Percentiles rank a stretch among this genome's conserved stretches.
These are phyloP conservation scores for Platanista minor DNA, from an alignment of 2,113 vertebrate species.

Conservation along the genomic window DNA sequence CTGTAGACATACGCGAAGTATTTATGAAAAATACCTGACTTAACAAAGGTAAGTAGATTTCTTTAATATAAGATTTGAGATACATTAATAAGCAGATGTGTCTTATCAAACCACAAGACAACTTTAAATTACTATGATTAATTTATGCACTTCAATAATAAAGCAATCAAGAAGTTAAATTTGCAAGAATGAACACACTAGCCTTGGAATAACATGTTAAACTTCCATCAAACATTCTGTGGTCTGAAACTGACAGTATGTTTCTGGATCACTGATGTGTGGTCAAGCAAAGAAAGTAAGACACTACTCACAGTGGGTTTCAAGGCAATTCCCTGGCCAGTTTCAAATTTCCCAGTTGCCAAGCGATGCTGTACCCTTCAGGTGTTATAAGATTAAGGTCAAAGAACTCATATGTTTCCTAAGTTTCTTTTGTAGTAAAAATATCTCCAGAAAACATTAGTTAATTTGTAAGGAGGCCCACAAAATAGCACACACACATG, in stretches of 20 bases:
- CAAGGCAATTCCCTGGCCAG: not conserved
- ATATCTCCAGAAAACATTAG: not conserved
- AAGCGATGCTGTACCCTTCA: not conserved
- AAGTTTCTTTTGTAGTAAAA: not conserved
- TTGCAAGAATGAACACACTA: not conserved
- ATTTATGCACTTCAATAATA: constrained; percentile 1
- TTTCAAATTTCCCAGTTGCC: not conserved
- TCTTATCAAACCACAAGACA: not conserved
- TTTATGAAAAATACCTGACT: not conserved
- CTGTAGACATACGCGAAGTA: not conserved
- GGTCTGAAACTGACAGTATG: not conserved
- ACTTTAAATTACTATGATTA: constrained; percentile 15
- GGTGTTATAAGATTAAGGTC: not conserved
- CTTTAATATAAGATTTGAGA: not conserved
- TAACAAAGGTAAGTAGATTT: not conserved
- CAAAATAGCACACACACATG: not conserved
- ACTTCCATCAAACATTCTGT: not conserved
- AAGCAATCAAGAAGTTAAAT: constrained; percentile 12
- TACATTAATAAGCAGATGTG: not conserved
- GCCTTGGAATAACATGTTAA: not conserved
- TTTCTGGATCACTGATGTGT: not conserved
- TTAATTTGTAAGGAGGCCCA: not conserved
- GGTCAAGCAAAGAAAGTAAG: not conserved
- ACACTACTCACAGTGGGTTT: not conserved
- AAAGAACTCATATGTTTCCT: not conserved